Evolutionary conservation across 37 sponge, comb jelly and placozoan species (phyloP).

Genomic region (Spongilla lacustris): DNA sequence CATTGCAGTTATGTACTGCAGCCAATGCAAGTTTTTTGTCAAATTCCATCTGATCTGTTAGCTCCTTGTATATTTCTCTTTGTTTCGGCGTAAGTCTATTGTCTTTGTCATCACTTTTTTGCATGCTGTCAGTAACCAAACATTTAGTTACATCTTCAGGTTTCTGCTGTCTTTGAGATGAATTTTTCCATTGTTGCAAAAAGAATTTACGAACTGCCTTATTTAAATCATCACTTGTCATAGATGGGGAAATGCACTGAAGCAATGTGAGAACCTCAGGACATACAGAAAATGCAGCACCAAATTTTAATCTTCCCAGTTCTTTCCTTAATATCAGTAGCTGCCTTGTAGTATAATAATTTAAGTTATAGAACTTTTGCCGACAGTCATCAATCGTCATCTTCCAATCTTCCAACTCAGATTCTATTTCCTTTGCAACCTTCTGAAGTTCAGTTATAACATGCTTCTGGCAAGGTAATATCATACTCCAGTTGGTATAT

Average conservation of each 20-base stretch:
- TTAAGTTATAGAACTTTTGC: constrained; percentile 54
- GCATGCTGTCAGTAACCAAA: too few species aligned
- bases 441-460: constrained; percentile 22
- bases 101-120: too few species aligned
- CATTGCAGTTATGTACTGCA: too few species aligned
- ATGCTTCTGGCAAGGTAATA: not conserved
- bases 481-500: constrained; percentile 47
- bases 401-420: constrained; percentile 45
- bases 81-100: too few species aligned
- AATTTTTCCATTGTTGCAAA: too few species aligned
- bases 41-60: too few species aligned
- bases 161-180: too few species aligned
- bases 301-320: constrained; percentile 26
- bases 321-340: constrained; percentile 49
- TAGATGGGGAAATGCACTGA: constrained; percentile 40
- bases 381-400: constrained; percentile 12
- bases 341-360: constrained; percentile 77
- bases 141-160: too few species aligned
- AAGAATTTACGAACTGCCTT: not conserved
- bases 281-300: not conserved
- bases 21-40: too few species aligned
- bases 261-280: constrained; percentile 28
- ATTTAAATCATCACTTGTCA: not conserved
- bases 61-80: too few species aligned
- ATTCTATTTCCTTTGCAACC: constrained; percentile 42